Conservation (phyloP, 2,797 vertebrate species). For the Manis javanica region DNA sequence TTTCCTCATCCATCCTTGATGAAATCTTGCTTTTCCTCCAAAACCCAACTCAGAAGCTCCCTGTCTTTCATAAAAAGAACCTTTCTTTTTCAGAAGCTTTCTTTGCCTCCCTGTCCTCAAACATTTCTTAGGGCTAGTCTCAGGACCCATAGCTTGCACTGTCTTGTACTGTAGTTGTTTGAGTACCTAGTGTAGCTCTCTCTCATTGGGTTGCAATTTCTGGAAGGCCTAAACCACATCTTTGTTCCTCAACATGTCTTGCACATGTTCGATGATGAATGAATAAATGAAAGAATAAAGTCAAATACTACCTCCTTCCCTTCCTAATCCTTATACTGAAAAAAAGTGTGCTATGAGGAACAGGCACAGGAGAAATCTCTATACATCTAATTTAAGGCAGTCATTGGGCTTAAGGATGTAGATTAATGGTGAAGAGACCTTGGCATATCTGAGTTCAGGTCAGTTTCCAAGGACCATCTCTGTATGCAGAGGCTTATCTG, state of each 20-base stretch:
- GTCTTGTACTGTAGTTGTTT: background rate
- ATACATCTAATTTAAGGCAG: background rate
- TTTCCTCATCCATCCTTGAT: background rate
- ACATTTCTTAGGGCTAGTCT: background rate
- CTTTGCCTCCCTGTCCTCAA: background rate
- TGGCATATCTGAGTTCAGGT: background rate
- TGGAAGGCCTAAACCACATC: background rate
- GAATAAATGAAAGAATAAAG: conserved; percentile 53
- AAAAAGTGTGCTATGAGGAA: background rate
- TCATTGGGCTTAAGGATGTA: background rate
- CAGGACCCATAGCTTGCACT: background rate
- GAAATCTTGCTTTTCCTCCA: conserved; percentile 22
- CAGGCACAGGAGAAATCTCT: background rate
- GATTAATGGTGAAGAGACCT: background rate
- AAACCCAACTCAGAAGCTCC: background rate
- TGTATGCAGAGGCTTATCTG: conserved; percentile 50
- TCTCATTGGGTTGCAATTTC: background rate
- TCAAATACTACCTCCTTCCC: background rate
- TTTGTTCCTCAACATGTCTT: background rate
- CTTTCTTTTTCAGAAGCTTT: conserved; percentile 26
- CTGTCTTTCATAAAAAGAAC: background rate
- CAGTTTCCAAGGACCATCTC: conserved; percentile 1
- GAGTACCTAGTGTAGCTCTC: background rate
- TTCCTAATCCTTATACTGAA: conserved; percentile 2
- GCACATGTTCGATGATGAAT: background rate